These are phyloP conservation scores for Acipenser oxyrinchus DNA, from an alignment of 2,797 vertebrate species.

Conservation along the genomic window DNA sequence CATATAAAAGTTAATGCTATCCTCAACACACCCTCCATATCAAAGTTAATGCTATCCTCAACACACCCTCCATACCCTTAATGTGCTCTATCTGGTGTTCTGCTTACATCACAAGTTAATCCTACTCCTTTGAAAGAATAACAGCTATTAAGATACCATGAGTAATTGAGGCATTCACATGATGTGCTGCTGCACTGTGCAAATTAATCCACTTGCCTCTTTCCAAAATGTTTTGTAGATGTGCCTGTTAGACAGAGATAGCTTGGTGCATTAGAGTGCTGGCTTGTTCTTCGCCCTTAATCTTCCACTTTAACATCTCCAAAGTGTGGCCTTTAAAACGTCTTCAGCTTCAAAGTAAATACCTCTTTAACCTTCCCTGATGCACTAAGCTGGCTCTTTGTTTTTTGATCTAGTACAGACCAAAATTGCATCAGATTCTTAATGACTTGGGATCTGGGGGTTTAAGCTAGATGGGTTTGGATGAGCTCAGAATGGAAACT, in stretches of 20 bases:
- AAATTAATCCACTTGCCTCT: conserved; percentile 21
- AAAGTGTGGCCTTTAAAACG: conserved; percentile 21
- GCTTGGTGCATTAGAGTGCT: conserved; percentile 3
- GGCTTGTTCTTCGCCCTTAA: conserved; percentile 17
- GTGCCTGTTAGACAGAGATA: conserved; percentile 19
- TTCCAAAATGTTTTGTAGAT: background rate
- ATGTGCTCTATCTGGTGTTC: conserved; percentile 10
- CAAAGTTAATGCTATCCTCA: too few relatives aligned
- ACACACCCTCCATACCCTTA: background rate
- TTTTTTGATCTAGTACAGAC: conserved; percentile 24
- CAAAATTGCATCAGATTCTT: conserved; percentile 5
- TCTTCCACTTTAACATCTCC: conserved; percentile 18
- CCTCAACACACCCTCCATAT: too few relatives aligned
- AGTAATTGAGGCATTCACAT: conserved; percentile 15
- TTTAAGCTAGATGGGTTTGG: conserved; percentile 9
- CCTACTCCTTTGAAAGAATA: conserved; percentile 18
- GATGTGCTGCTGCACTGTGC: conserved; percentile 7
- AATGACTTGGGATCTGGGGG: conserved; percentile 18
- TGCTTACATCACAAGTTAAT: conserved; percentile 18
- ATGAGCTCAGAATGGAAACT: background rate
- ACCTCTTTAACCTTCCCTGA: conserved; percentile 14
- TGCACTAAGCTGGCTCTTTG: conserved; percentile 16
- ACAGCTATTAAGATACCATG: conserved; percentile 17
- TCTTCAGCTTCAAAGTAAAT: conserved; percentile 13
- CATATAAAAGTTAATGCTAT: too few relatives aligned